Percentiles rank a stretch among this genome's conserved stretches.
phyloP scores from a whole-genome alignment of 2,888 invertebrate genomes.

The Himalopsyche anomala region DNA sequence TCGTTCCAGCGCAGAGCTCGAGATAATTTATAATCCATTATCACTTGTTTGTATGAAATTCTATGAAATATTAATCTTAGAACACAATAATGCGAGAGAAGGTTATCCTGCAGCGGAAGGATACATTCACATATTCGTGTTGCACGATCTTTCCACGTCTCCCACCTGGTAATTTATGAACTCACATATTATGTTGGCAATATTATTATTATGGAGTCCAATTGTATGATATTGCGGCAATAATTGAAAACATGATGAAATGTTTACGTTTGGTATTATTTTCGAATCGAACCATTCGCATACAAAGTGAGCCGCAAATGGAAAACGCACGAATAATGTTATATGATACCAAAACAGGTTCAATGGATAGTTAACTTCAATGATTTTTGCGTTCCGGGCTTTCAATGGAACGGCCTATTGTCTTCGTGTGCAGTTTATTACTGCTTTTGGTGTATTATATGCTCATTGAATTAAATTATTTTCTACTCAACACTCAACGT shows the following conservation, averaged over 20 bases:
- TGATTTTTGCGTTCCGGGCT: constrained; percentile 35
- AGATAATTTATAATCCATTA: constrained; percentile 65
- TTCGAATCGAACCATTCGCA: constrained; percentile 36
- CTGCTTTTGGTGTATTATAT: constrained; percentile 2
- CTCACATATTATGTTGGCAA: constrained; percentile 12
- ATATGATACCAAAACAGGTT: constrained; percentile 39
- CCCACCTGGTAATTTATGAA: constrained; percentile 44
- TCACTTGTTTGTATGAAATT: constrained; percentile 62
- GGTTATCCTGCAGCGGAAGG: constrained; percentile 53
- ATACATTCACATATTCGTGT: constrained; percentile 54
- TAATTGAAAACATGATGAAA: constrained; percentile 43
- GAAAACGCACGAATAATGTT: constrained; percentile 30
- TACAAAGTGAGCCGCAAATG: constrained; percentile 36
- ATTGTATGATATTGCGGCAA: constrained; percentile 42
- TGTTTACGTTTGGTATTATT: constrained; percentile 38
- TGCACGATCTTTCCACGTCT: constrained; percentile 57
- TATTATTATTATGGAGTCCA: constrained; percentile 29
- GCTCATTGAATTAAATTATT: too few relatives aligned
- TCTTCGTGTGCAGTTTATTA: constrained; percentile 7
- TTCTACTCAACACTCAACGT: too few relatives aligned
- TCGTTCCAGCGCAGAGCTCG: constrained; percentile 52
- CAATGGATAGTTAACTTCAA: constrained; percentile 12
- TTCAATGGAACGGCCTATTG: constrained; percentile 5
- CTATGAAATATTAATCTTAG: constrained; percentile 60
- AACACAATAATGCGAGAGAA: constrained; percentile 52